Conservation (phyloP, 2,797 vertebrate genomes). For the Cryptoprocta ferox region DNA sequence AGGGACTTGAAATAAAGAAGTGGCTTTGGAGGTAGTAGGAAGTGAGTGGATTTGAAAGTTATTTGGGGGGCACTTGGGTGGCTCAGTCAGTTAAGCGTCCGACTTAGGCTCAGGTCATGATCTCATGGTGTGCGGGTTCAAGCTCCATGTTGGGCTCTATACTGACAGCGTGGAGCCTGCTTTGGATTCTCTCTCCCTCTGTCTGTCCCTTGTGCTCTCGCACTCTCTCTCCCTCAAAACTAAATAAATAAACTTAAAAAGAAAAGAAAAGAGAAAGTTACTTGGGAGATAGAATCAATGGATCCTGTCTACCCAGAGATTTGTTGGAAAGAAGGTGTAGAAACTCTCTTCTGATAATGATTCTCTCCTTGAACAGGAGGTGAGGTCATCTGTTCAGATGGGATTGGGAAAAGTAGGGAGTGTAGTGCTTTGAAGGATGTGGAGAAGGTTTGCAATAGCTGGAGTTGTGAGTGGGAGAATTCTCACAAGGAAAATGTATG, state of each 20-base stretch:
- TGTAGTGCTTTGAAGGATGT: neutral
- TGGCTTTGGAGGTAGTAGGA: neutral
- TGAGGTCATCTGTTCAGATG: neutral
- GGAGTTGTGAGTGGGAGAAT: neutral
- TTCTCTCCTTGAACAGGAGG: constrained; percentile 1
- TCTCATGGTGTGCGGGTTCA: too few relatives aligned
- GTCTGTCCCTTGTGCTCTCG: too few relatives aligned
- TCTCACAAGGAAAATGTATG: neutral
- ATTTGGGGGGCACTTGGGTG: neutral
- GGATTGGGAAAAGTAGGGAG: neutral
- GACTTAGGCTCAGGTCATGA: too few relatives aligned
- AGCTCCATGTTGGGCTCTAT: too few relatives aligned
- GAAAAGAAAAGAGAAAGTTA: neutral
- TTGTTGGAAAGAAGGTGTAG: neutral
- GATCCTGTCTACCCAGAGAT: neutral
- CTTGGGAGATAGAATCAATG: neutral
- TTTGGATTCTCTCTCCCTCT: too few relatives aligned
- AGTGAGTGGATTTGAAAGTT: neutral
- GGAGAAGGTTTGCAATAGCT: constrained; percentile 10
- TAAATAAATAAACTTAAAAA: too few relatives aligned
- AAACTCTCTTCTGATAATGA: neutral
- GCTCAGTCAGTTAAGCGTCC: too few relatives aligned
- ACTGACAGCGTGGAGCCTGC: too few relatives aligned
- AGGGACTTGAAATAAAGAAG: neutral
- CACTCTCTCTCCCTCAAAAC: too few relatives aligned